These are phyloP conservation scores for Lasius platythorax DNA, from an alignment of 2,888 invertebrate genomes.

Conservation along the genomic window DNA sequence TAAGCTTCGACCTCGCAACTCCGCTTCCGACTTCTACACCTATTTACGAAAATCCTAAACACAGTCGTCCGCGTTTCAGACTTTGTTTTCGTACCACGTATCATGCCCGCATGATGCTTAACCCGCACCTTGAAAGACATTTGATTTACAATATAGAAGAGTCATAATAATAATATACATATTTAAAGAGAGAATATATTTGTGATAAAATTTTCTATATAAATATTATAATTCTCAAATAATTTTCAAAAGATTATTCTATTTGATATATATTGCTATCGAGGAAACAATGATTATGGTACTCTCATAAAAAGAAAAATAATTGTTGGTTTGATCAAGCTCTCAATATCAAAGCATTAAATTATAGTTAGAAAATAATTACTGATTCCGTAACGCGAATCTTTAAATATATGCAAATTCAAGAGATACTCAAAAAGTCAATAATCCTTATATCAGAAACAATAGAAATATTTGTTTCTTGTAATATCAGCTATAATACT, in stretches of 20 bases:
- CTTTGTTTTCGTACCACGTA: slow-evolving; percentile 36
- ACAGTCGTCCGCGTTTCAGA: slow-evolving; percentile 20
- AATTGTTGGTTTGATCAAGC: neutral
- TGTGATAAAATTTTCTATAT: neutral
- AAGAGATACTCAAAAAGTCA: slow-evolving; percentile 74
- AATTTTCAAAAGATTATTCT: neutral
- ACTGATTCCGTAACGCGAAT: neutral
- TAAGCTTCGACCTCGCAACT: slow-evolving; percentile 43
- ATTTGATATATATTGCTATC: neutral
- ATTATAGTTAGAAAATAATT: slow-evolving; percentile 7
- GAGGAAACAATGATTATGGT: neutral
- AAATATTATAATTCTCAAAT: neutral
- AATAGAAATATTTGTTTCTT: neutral
- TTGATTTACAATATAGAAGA: neutral
- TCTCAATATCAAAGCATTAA: neutral
- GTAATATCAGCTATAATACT: neutral
- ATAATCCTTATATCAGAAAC: neutral
- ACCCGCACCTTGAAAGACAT: neutral
- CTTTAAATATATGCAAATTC: slow-evolving; percentile 75
- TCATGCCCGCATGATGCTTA: slow-evolving; percentile 47
- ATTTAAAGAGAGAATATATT: neutral
- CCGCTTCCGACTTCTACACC: slow-evolving; percentile 49
- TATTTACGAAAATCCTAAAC: slow-evolving; percentile 27
- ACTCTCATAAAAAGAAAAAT: neutral
- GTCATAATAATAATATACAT: slow-evolving; percentile 3